A percentile compares a stretch with the other conserved stretches of the same genome.
Evolutionary conservation across 2,113 vertebrate genomes (phyloP).

Genomic region (Furnarius figulus): DNA sequence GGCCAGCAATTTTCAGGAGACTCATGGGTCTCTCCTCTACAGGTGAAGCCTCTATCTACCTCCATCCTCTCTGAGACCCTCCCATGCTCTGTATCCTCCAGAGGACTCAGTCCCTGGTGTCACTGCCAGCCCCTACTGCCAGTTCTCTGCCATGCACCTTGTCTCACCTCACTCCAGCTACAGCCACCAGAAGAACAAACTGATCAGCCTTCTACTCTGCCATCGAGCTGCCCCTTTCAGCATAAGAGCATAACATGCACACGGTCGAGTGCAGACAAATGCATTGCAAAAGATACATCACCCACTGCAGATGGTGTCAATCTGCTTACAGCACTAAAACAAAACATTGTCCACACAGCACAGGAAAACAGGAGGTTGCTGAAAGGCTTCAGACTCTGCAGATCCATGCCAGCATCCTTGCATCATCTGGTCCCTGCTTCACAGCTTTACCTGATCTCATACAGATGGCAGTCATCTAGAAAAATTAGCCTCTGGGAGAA

Average conservation of each 20-base stretch:
- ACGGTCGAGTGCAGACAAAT: background rate
- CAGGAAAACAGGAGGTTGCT: background rate
- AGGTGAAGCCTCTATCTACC: background rate
- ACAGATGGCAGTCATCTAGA: background rate
- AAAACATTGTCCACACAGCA: fast-evolving
- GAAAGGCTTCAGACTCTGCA: background rate
- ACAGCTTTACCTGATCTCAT: background rate
- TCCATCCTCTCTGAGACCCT: background rate
- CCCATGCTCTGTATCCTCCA: background rate
- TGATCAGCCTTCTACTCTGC: background rate
- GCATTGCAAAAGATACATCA: background rate
- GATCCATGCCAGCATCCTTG: background rate
- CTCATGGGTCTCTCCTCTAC: background rate
- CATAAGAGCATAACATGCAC: background rate
- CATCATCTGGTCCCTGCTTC: background rate
- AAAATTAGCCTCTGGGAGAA: background rate
- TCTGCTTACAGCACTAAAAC: background rate
- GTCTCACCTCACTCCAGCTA: background rate
- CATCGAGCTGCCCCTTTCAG: background rate
- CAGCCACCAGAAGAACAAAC: background rate
- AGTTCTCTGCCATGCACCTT: background rate
- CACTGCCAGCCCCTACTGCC: background rate
- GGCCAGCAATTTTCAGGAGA: background rate
- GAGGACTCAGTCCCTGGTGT: background rate
- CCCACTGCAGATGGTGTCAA: background rate